A percentile compares a stretch with the other conserved stretches of the same genome.
phyloP scores from a whole-genome alignment of 53 echinoderm and acorn worm species.

The Paracentrotus lividus region DNA sequence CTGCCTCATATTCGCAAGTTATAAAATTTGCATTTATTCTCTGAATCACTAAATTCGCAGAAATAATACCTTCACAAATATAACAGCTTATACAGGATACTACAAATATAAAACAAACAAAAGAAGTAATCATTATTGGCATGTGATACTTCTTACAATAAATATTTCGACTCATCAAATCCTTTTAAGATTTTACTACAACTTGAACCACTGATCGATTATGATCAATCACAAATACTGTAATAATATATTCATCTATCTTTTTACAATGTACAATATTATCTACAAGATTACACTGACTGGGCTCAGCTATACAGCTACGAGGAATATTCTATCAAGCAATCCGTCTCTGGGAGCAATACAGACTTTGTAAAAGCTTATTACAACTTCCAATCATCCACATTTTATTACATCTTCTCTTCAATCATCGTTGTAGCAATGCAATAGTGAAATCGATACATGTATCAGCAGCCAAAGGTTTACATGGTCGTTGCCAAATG shows the following conservation, averaged over 20 bases:
- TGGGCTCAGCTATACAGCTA: not conserved
- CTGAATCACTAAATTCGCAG: too few relatives aligned
- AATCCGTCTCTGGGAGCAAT: not conserved
- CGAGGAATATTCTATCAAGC: not conserved
- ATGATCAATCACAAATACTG: not conserved
- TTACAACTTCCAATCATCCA: not conserved
- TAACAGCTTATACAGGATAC: too few relatives aligned
- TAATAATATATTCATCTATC: constrained; percentile 3
- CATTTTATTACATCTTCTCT: too few relatives aligned
- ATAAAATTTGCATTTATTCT: too few relatives aligned
- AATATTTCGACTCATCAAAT: not conserved
- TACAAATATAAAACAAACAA: not conserved
- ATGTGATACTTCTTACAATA: not conserved
- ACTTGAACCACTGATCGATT: not conserved
- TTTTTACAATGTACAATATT: not conserved
- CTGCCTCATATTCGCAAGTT: too few relatives aligned
- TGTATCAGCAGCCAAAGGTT: too few relatives aligned
- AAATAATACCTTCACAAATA: too few relatives aligned
- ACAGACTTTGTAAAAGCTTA: not conserved
- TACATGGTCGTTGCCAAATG: too few relatives aligned
- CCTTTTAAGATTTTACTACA: not conserved
- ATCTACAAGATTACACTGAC: not conserved
- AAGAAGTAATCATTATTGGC: not conserved
- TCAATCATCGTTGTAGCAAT: too few relatives aligned
- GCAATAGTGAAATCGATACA: not conserved